Evolutionary conservation across 2,113 vertebrate genomes (phyloP), one percentile per base, ranked within the genome.

Genomic region (Oreochromis aureus): DNA sequence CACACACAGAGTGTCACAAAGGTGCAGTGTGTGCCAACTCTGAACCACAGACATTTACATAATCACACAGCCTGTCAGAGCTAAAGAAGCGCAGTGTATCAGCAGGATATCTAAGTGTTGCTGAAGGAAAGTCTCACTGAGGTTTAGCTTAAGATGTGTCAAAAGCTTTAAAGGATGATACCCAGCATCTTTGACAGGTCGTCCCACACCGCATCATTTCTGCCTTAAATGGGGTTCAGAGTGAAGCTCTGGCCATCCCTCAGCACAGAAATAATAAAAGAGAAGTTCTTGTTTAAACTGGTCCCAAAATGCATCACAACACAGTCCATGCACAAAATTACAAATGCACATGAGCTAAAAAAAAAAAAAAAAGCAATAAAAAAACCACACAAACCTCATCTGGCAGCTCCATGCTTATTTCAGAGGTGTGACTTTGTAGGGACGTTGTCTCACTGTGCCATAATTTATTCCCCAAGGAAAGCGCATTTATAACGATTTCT

Each of bases 401-500:
- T 85, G 63, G 84, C 69, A 84, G 27, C 18, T 63, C 11, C 53
- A 27, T 73, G 63, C 81, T 82, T 88, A 84, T 88, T 91, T 88
- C 83, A 58, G 83, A 91, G 82, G 82, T 90, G 55, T 85, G 83
- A 92, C 76, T 90, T 87, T 86, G 59, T 10, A 18, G 59, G 41
- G 71, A 63, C 71, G 61, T 78, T 92, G 59, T 84, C 87, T 89
- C 84, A 27, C n/a, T 79, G 80, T 82, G 80, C 54, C 81, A 76
- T 93, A 91, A 94, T 95, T 93, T 93, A 95, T 92, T 90, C 92
- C 90, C 90, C 30, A 56, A 80, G 91, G 92, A 88, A 85, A 71
- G 81, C 46, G 24, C 92, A 80, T 95, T 90, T 84, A 69, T 86
- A 88, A 90, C 54, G 84, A 89, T 86, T 91, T 89, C 82, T 81